phyloP scores from a whole-genome alignment of 2,113 vertebrate species.

The Alethe diademata region DNA sequence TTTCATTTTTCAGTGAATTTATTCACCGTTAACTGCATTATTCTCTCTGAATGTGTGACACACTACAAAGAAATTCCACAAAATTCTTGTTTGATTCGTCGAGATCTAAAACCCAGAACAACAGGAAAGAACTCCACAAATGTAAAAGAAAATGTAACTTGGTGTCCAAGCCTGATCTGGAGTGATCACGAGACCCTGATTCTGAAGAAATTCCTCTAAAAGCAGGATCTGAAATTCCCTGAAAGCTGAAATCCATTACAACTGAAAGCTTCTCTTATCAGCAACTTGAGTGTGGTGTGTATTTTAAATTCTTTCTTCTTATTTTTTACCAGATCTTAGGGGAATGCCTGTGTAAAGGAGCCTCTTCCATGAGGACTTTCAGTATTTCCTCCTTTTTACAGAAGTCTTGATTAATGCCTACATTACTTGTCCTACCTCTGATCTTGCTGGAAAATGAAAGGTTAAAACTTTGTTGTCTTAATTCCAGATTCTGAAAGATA shows the following conservation, averaged over 20 bases:
- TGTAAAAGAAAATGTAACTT: neutral
- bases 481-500: neutral
- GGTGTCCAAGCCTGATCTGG: neutral
- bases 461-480: neutral
- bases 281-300: fast-evolving
- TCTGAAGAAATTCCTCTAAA: neutral
- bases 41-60: neutral
- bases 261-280: neutral
- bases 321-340: neutral
- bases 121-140: fast-evolving
- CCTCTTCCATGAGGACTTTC: neutral
- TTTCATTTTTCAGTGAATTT: neutral
- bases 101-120: neutral
- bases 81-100: neutral
- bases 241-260: neutral
- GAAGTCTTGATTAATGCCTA: neutral
- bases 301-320: neutral
- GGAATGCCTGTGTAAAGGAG: neutral
- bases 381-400: neutral
- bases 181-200: neutral
- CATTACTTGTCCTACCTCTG: neutral
- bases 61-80: neutral
- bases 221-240: neutral
- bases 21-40: neutral
- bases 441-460: neutral